These are phyloP conservation scores for Clivina fossor DNA, from an alignment of 2,888 invertebrate species.

Conservation along the genomic window DNA sequence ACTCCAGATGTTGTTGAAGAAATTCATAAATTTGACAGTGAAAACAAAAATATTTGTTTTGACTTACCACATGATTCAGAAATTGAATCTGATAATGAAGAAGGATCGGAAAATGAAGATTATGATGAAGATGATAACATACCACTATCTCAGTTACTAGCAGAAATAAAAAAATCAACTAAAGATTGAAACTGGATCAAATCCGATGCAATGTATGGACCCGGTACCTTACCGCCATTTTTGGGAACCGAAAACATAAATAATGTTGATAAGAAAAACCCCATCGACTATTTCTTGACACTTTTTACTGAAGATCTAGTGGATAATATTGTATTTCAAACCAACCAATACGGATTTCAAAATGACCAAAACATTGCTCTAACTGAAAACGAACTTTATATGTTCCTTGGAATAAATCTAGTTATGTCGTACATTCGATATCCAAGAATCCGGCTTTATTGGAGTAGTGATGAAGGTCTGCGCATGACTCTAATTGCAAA, in stretches of 20 bases:
- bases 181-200: conserved; percentile 1
- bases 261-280: background rate
- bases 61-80: too few relatives aligned
- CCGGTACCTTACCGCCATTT: conserved; percentile 3
- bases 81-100: too few relatives aligned
- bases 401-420: conserved; percentile 11
- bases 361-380: conserved; percentile 3
- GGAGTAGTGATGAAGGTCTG: conserved; percentile 1
- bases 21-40: too few relatives aligned
- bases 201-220: background rate
- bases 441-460: conserved; percentile 1
- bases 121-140: background rate
- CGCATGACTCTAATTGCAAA: background rate
- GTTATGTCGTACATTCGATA: conserved; percentile 11
- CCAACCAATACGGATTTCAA: conserved; percentile 1
- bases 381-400: conserved; percentile 5
- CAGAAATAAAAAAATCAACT: too few relatives aligned
- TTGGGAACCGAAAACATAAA: conserved; percentile 7
- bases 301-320: conserved; percentile 2
- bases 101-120: conserved; percentile 6
- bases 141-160: background rate
- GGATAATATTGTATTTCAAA: conserved; percentile 10
- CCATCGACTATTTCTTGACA: conserved; percentile 4
- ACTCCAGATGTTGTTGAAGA: too few relatives aligned
- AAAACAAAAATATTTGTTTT: too few relatives aligned